These are phyloP conservation scores for Acinonyx jubatus DNA, from an alignment of 2,113 vertebrate species.

Conservation along the genomic window DNA sequence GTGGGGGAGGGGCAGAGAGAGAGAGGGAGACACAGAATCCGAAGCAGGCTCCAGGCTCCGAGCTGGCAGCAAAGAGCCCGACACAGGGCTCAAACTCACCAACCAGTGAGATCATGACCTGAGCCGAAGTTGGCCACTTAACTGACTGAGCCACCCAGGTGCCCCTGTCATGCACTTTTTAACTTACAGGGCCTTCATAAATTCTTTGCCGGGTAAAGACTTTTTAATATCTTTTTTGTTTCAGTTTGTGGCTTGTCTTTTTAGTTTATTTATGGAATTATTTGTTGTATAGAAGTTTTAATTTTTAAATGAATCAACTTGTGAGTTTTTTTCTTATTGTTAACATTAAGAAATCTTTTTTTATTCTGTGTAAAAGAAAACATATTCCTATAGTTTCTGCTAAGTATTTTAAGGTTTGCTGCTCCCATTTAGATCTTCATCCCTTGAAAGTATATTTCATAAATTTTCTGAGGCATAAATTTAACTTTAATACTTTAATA, in stretches of 20 bases:
- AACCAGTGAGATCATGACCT: too few species aligned
- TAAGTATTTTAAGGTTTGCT: not conserved
- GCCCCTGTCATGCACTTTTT: not conserved
- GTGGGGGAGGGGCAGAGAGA: too few species aligned
- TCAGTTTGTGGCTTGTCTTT: not conserved
- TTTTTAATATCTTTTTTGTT: not conserved
- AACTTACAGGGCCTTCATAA: not conserved
- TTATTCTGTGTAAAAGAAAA: not conserved
- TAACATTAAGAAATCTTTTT: not conserved
- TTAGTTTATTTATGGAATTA: not conserved
- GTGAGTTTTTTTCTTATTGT: not conserved
- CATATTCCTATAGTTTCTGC: not conserved
- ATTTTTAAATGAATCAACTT: not conserved
- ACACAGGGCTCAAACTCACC: too few species aligned
- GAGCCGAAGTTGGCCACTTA: too few species aligned
- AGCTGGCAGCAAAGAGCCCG: too few species aligned
- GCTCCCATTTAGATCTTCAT: not conserved
- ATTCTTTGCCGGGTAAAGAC: not conserved
- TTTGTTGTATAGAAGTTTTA: not conserved
- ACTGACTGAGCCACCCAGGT: too few species aligned
- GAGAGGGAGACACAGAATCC: too few species aligned
- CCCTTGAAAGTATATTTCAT: not conserved
- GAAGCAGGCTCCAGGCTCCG: too few species aligned
- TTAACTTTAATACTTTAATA: not conserved
- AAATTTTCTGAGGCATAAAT: not conserved